Conservation (phyloP, 1,140 invertebrate species). For the Drosophila jambulina region DNA sequence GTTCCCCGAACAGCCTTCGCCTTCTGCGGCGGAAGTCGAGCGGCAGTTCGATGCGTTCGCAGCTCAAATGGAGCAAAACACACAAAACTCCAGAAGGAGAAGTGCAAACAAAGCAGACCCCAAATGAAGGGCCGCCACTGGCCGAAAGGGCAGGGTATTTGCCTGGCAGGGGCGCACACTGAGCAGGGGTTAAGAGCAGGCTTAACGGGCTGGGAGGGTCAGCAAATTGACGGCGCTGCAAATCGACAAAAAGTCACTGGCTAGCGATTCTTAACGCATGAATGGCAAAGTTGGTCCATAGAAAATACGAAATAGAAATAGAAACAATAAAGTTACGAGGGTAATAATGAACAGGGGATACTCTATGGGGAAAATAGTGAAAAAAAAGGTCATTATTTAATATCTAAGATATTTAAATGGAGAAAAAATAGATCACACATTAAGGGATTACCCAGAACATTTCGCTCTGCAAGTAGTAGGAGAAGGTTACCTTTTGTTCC, state of each 20-base stretch:
- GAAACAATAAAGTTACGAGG: constrained; percentile 1
- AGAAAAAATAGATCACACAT: background rate
- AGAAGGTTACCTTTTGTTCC: background rate
- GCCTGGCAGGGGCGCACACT: background rate
- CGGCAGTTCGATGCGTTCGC: constrained; percentile 63
- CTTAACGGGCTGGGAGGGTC: constrained; percentile 15
- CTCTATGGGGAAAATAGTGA: background rate
- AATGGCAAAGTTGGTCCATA: constrained; percentile 59
- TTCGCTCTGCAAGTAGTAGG: background rate
- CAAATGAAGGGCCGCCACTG: constrained; percentile 64
- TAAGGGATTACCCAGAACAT: accelerated
- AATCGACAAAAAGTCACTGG: constrained; percentile 65
- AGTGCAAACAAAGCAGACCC: constrained; percentile 78
- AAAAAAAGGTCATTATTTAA: background rate
- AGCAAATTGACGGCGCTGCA: constrained; percentile 78
- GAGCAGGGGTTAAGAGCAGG: background rate
- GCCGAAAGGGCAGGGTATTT: constrained; percentile 12
- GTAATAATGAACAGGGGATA: background rate
- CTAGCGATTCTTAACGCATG: constrained; percentile 77
- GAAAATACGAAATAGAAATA: constrained; percentile 53
- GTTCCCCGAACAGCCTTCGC: background rate
- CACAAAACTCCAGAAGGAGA: constrained; percentile 56
- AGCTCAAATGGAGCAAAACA: constrained; percentile 81
- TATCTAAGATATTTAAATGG: background rate
- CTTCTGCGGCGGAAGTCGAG: constrained; percentile 58